phyloP scores from a whole-genome alignment of 1,140 invertebrate species.

The Drosophila kanapiae region DNA sequence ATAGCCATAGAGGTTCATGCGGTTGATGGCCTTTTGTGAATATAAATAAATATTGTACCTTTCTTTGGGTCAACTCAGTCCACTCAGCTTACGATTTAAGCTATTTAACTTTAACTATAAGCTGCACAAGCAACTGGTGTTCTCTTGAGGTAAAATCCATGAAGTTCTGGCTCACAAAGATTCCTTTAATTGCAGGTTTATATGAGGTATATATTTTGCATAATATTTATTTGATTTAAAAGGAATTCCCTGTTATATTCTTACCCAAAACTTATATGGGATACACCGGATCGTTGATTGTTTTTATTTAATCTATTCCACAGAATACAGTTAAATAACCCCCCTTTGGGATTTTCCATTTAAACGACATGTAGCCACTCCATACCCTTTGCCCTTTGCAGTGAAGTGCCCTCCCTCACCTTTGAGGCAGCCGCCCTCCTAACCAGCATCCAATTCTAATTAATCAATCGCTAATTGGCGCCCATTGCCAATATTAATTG shows the following conservation, averaged over 20 bases:
- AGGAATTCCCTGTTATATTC: no score
- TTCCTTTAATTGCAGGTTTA: no score
- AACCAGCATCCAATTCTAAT: slow-evolving; percentile 44
- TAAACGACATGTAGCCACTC: not conserved
- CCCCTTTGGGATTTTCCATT: not conserved
- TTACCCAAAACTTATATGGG: no score
- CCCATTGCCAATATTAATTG: slow-evolving; percentile 66
- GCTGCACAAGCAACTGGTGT: no score
- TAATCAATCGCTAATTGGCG: slow-evolving; percentile 61
- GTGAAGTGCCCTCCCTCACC: not conserved
- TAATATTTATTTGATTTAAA: no score
- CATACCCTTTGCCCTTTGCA: not conserved
- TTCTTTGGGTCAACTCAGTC: not conserved
- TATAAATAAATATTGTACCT: not conserved
- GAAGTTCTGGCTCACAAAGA: no score
- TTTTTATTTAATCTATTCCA: no score
- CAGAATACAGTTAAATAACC: no score
- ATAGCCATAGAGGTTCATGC: slow-evolving; percentile 2
- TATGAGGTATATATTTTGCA: no score
- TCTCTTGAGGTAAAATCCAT: no score
- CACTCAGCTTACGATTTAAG: not conserved
- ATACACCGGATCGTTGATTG: no score
- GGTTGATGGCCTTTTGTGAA: slow-evolving; percentile 8
- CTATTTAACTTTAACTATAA: not conserved
- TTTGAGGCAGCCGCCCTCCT: not conserved